phyloP scores from a whole-genome alignment of 2,113 vertebrate species.

The Ictalurus punctatus region DNA sequence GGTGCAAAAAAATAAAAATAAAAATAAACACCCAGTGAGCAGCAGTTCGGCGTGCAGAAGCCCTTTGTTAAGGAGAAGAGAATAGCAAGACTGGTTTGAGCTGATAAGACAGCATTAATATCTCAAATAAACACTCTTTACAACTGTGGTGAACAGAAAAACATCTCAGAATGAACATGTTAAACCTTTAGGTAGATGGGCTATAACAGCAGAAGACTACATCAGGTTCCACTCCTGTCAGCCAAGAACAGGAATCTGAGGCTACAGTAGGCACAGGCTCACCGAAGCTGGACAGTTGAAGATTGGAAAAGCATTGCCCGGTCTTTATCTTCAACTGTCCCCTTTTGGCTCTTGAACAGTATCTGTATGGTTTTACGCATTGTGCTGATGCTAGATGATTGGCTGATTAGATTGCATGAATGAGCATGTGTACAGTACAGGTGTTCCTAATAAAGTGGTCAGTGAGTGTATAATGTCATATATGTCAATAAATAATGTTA shows the following conservation, averaged over 20 bases:
- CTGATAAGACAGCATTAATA: neutral
- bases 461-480: neutral
- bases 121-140: neutral
- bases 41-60: no score
- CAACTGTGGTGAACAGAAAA: neutral
- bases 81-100: neutral
- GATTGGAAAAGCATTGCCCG: neutral
- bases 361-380: neutral
- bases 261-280: neutral
- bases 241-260: neutral
- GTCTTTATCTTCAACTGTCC: neutral
- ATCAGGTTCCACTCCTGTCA: neutral
- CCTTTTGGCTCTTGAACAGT: neutral
- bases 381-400: neutral
- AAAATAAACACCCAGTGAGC: no score
- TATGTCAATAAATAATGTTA: neutral
- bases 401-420: neutral
- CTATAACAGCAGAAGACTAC: neutral
- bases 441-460: neutral
- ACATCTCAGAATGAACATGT: neutral
- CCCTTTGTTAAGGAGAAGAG: no score
- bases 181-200: neutral
- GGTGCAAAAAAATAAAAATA: neutral
- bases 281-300: neutral
- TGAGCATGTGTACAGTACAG: neutral